phyloP scores from a whole-genome alignment of 1,140 invertebrate genomes.

The Cryptotermes secundus region DNA sequence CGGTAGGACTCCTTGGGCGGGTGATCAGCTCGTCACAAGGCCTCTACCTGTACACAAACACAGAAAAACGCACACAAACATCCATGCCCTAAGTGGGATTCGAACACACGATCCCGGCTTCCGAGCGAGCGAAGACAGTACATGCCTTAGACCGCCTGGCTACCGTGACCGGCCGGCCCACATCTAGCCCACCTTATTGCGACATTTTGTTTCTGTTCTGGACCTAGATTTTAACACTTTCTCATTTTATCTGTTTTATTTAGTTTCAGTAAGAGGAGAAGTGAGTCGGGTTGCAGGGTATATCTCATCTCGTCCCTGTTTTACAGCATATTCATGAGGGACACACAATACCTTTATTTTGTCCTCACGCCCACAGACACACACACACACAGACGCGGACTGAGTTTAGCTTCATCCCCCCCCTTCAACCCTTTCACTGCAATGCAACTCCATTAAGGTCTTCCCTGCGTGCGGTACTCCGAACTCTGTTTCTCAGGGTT shows the following conservation, averaged over 20 bases:
- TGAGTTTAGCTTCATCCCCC: not conserved
- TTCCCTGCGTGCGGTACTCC: not conserved
- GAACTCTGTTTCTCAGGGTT: not conserved
- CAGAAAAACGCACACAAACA: too few relatives aligned
- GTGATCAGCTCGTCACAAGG: too few relatives aligned
- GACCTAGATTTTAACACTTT: not conserved
- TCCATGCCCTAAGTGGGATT: too few relatives aligned
- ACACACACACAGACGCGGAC: not conserved
- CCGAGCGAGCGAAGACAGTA: too few relatives aligned
- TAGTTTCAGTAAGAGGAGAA: not conserved
- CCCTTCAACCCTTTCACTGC: not conserved
- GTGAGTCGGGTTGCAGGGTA: not conserved
- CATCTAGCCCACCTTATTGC: not conserved
- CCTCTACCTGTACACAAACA: too few relatives aligned
- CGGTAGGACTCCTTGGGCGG: too few relatives aligned
- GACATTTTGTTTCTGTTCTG: not conserved
- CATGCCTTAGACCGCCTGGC: too few relatives aligned
- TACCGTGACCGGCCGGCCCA: too few relatives aligned
- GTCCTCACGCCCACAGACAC: slow-evolving; percentile 18
- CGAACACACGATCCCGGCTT: too few relatives aligned
- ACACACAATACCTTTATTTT: not conserved
- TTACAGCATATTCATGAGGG: not conserved
- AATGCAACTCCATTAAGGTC: slow-evolving; percentile 33
- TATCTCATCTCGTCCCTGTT: not conserved
- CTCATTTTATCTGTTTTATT: not conserved